A percentile compares a stretch with the other conserved stretches of the same genome.
Conservation (phyloP, 2,113 vertebrate species). For the Rhombomys opimus region DNA sequence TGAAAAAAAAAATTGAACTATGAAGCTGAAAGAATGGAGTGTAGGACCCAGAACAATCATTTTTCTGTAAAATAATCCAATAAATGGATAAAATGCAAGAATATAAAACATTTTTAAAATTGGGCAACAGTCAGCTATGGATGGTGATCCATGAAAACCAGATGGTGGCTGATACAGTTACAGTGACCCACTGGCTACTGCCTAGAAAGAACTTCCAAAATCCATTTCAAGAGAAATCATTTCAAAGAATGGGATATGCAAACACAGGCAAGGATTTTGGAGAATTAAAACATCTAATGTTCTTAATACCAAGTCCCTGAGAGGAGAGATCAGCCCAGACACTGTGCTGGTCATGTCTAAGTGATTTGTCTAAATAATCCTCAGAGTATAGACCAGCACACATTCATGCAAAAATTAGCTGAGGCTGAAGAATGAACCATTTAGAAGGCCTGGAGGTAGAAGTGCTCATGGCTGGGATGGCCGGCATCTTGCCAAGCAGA, state of each 20-base stretch:
- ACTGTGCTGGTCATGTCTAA: not conserved
- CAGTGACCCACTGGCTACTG: not conserved
- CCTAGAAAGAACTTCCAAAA: not conserved
- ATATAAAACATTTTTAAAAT: not conserved
- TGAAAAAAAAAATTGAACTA: constrained; percentile 11
- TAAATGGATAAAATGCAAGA: not conserved
- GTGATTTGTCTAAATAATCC: not conserved
- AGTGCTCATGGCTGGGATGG: not conserved
- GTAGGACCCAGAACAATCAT: not conserved
- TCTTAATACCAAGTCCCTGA: not conserved
- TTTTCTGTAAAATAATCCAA: not conserved
- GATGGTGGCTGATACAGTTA: not conserved
- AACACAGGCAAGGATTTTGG: not conserved
- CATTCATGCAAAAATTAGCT: not conserved
- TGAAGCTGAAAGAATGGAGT: not conserved
- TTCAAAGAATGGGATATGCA: not conserved
- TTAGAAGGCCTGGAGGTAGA: not conserved
- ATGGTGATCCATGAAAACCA: not conserved
- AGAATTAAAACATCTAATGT: not conserved
- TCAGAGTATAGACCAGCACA: not conserved
- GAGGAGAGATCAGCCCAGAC: not conserved
- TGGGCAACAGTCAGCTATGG: not conserved
- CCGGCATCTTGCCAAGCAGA: not conserved
- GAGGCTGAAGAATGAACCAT: not conserved
- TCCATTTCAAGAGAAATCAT: not conserved